Evolutionary conservation across 2,797 vertebrate genomes (phyloP).

Genomic region (Hyperoplus immaculatus): DNA sequence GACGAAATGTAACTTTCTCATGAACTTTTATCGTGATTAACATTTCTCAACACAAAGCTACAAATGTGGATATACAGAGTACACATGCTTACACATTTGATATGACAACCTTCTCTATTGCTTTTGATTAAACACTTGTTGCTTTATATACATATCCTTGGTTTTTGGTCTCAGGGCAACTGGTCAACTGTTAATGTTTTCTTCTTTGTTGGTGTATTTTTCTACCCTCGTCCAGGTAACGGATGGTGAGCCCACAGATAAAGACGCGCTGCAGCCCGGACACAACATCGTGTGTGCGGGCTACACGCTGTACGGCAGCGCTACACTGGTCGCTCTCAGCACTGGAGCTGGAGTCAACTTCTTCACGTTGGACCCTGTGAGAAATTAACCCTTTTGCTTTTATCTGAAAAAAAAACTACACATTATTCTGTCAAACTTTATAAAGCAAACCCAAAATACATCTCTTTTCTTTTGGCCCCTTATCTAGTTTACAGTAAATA

Average conservation of each 20-base stretch:
- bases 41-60: background rate
- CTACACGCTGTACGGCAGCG: slow-evolving; percentile 96
- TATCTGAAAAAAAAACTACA: background rate
- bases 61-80: background rate
- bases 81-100: no score
- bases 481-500: no score
- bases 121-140: background rate
- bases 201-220: background rate
- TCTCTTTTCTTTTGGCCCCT: no score
- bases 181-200: background rate
- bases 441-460: no score
- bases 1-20: background rate
- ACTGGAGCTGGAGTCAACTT: slow-evolving; percentile 94
- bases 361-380: slow-evolving; percentile 97
- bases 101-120: no score
- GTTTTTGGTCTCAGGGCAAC: background rate
- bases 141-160: background rate
- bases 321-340: slow-evolving; percentile 93
- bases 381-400: slow-evolving; percentile 32
- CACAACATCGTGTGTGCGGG: slow-evolving; percentile 93
- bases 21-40: background rate
- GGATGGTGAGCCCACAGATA: slow-evolving; percentile 87
- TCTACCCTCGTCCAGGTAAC: slow-evolving; percentile 75
- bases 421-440: background rate
- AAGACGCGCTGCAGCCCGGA: slow-evolving; percentile 92